These are phyloP conservation scores for Drosophila asahinai DNA, from an alignment of 1,140 invertebrate species.

Conservation along the genomic window DNA sequence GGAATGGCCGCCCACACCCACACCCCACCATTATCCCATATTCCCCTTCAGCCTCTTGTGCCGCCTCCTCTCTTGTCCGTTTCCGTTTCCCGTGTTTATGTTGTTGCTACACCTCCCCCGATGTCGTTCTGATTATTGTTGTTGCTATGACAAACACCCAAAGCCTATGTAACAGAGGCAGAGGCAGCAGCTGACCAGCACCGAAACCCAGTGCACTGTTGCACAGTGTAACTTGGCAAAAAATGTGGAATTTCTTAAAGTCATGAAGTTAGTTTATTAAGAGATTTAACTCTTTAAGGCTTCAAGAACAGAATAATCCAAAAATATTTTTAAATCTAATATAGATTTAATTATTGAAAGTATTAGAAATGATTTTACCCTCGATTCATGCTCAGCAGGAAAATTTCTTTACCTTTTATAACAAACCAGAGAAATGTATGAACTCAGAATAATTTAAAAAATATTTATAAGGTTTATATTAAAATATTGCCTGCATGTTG, in stretches of 20 bases:
- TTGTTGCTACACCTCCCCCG: constrained; percentile 56
- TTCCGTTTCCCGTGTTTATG: constrained; percentile 76
- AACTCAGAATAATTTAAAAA: background rate
- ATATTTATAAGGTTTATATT: background rate
- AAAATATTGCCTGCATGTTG: background rate
- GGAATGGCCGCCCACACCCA: constrained; percentile 36
- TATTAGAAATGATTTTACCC: too few relatives aligned
- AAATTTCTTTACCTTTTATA: too few relatives aligned
- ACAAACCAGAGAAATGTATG: too few relatives aligned
- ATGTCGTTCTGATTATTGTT: constrained; percentile 65
- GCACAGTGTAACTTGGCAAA: constrained; percentile 4
- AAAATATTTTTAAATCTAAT: too few relatives aligned
- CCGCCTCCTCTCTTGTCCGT: constrained; percentile 49
- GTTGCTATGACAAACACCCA: constrained; percentile 73
- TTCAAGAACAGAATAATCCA: too few relatives aligned
- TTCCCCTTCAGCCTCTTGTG: too few relatives aligned
- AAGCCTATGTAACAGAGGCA: constrained; percentile 41
- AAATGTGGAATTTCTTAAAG: too few relatives aligned
- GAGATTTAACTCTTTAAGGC: too few relatives aligned
- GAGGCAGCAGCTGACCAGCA: constrained; percentile 50
- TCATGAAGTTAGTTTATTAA: too few relatives aligned
- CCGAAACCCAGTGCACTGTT: constrained; percentile 19
- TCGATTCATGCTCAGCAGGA: too few relatives aligned
- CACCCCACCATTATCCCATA: constrained; percentile 22
- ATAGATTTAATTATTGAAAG: too few relatives aligned